Conservation (phyloP, 2,797 vertebrate genomes). For the Mormyrops boulengeri region DNA sequence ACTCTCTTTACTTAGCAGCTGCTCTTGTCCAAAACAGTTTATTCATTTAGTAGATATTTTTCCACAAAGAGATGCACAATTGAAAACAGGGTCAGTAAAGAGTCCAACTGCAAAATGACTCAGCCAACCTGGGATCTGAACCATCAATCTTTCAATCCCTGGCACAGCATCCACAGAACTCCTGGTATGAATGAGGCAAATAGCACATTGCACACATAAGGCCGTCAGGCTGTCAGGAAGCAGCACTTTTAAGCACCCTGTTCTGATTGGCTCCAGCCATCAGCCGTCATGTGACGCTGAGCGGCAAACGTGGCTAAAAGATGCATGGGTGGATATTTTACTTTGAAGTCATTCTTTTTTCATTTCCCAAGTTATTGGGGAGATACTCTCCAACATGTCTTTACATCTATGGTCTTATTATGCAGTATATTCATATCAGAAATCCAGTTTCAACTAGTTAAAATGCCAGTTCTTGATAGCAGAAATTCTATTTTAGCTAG, state of each 20-base stretch:
- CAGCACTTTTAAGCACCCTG: not conserved
- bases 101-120: not conserved
- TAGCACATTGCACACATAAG: not conserved
- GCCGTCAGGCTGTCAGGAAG: not conserved
- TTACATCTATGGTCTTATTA: not conserved
- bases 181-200: not conserved
- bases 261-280: not conserved
- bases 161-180: not conserved
- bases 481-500: not conserved
- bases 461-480: not conserved
- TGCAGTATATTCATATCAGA: not conserved
- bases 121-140: not conserved
- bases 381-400: not conserved
- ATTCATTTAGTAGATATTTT: not conserved
- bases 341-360: not conserved
- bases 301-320: not conserved
- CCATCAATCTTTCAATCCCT: not conserved
- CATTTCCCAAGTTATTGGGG: no score
- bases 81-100: not conserved
- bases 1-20: not conserved
- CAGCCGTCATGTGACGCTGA: not conserved
- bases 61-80: not conserved
- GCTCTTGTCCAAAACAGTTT: not conserved
- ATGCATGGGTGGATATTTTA: not conserved
- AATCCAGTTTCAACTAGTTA: not conserved